Percentiles rank a stretch among this genome's conserved stretches.
These are phyloP conservation scores for Camponotus floridanus DNA, from an alignment of 1,140 invertebrate genomes.

Conservation along the genomic window DNA sequence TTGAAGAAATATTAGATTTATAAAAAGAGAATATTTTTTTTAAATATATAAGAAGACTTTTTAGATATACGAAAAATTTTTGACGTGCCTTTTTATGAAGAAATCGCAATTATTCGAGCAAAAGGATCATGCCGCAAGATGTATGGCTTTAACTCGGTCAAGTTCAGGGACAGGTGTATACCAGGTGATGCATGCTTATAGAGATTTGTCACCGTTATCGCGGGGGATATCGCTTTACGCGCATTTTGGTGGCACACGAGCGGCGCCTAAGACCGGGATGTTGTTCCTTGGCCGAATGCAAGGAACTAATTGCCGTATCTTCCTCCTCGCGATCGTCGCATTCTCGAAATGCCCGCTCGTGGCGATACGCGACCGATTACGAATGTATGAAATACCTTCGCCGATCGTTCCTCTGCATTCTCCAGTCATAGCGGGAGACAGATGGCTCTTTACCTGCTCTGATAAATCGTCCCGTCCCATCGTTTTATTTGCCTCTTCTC, in stretches of 20 bases:
- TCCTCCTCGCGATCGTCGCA: conserved; percentile 64
- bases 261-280: conserved; percentile 26
- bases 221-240: conserved; percentile 43
- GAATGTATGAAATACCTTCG: conserved; percentile 68
- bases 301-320: conserved; percentile 72
- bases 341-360: conserved; percentile 69
- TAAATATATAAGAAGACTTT: background rate
- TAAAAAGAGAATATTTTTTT: background rate
- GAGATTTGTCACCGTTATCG: conserved; percentile 52
- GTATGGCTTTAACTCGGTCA: conserved; percentile 1
- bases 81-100: background rate
- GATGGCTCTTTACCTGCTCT: conserved; percentile 60
- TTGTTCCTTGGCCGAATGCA: conserved; percentile 53
- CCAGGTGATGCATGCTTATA: background rate
- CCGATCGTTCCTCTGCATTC: conserved; percentile 66
- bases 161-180: conserved; percentile 20
- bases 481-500: background rate
- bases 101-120: background rate
- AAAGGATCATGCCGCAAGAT: background rate
- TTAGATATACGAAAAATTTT: background rate
- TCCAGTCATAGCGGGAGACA: conserved; percentile 50
- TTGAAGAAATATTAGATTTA: background rate
- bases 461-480: conserved; percentile 65
- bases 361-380: conserved; percentile 73
- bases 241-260: conserved; percentile 28